Conservation (phyloP, 2,113 vertebrate genomes). For the Semnornis frantzii region DNA sequence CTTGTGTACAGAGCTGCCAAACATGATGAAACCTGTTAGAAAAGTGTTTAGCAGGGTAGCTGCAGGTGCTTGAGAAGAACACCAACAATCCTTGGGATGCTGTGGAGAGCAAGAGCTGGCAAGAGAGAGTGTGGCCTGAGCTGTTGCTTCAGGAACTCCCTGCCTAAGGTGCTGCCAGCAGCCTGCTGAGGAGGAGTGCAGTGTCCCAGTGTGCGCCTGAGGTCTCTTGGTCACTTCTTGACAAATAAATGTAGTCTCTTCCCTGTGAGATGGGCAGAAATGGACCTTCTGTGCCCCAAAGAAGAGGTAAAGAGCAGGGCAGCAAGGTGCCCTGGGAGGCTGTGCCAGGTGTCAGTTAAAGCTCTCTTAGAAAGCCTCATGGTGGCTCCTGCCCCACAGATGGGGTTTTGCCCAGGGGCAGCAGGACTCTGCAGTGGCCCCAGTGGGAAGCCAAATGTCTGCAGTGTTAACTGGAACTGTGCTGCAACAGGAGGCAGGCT, state of each 20-base stretch:
- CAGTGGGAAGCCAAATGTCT: neutral
- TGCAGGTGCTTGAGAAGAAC: neutral
- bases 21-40: neutral
- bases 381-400: neutral
- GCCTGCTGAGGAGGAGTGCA: neutral
- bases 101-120: neutral
- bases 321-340: neutral
- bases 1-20: neutral
- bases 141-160: neutral
- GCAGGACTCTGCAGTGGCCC: neutral
- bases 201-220: neutral
- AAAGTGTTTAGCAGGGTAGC: neutral
- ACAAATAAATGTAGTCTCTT: neutral
- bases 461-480: neutral
- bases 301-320: neutral
- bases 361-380: neutral
- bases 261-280: neutral
- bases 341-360: neutral
- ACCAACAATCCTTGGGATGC: neutral
- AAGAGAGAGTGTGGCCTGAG: neutral
- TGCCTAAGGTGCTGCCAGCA: neutral
- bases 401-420: neutral
- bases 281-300: neutral
- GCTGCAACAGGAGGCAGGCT: neutral
- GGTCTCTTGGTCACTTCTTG: neutral